Conservation (phyloP, 2,797 vertebrate genomes). For the Sebastolobus alascanus region DNA sequence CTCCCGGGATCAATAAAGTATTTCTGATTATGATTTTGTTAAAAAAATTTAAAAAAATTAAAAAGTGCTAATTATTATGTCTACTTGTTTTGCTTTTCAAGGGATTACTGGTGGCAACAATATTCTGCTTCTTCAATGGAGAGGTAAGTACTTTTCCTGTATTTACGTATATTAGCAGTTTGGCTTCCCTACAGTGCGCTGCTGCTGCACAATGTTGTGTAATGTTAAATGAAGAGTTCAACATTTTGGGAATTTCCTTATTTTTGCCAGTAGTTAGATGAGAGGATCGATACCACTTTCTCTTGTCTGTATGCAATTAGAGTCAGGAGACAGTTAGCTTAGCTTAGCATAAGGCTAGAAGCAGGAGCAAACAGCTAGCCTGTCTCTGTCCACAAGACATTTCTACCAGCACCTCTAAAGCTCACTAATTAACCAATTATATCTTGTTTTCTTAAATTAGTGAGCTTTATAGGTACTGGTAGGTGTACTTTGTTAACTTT, state of each 20-base stretch:
- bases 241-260: neutral
- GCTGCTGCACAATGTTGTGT: neutral
- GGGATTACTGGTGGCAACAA: conserved; percentile 96
- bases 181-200: neutral
- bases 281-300: neutral
- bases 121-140: conserved; percentile 99
- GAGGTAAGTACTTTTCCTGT: conserved; percentile 86
- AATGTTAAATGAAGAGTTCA: neutral
- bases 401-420: neutral
- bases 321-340: neutral
- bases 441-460: neutral
- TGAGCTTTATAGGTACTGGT: neutral
- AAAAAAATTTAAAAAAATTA: too few species aligned
- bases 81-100: conserved; percentile 66
- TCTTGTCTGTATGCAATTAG: neutral
- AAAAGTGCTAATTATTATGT: neutral
- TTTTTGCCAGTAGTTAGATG: neutral
- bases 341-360: neutral
- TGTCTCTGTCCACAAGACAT: too few species aligned
- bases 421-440: neutral
- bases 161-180: neutral
- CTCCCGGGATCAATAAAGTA: too few species aligned
- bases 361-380: neutral
- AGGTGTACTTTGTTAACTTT: neutral
- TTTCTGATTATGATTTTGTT: neutral